Evolutionary conservation across 2,113 vertebrate species (phyloP).

Genomic region (Recurvirostra avosetta): DNA sequence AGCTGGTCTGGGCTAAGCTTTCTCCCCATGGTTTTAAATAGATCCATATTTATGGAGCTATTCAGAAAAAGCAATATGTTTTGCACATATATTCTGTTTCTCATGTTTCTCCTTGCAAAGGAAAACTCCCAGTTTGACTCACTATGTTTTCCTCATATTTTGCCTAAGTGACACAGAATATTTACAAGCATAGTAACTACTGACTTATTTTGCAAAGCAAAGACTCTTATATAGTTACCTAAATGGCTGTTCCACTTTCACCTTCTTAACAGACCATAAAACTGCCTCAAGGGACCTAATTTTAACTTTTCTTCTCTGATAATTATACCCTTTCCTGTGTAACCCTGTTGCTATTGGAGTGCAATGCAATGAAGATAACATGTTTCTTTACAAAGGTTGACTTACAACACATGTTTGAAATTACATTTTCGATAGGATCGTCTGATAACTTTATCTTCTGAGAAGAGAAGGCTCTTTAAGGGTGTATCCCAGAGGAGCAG

Average conservation of each 20-base stretch:
- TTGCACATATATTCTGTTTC: constrained; percentile 9
- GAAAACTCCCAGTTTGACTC: constrained; percentile 13
- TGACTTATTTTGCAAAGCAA: not conserved
- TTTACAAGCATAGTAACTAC: not conserved
- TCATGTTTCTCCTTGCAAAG: not conserved
- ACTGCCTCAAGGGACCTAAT: not conserved
- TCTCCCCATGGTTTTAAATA: constrained; percentile 1
- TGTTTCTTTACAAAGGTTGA: not conserved
- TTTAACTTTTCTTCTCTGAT: not conserved
- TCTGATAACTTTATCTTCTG: not conserved
- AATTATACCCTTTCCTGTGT: not conserved
- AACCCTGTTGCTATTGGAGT: not conserved
- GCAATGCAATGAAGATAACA: not conserved
- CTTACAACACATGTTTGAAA: not conserved
- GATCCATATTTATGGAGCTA: constrained; percentile 19
- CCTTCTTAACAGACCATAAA: not conserved
- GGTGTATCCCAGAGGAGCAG: not conserved
- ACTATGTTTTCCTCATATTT: constrained; percentile 2
- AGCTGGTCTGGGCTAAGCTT: not conserved
- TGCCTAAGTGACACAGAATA: not conserved
- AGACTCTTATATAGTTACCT: not conserved
- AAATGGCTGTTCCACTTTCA: not conserved
- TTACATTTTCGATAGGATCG: not conserved
- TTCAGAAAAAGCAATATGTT: not conserved
- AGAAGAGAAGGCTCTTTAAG: not conserved